A percentile compares a stretch with the other conserved stretches of the same genome.
Conservation (phyloP, 2,888 invertebrate genomes). For the Drosophila mulleri region DNA sequence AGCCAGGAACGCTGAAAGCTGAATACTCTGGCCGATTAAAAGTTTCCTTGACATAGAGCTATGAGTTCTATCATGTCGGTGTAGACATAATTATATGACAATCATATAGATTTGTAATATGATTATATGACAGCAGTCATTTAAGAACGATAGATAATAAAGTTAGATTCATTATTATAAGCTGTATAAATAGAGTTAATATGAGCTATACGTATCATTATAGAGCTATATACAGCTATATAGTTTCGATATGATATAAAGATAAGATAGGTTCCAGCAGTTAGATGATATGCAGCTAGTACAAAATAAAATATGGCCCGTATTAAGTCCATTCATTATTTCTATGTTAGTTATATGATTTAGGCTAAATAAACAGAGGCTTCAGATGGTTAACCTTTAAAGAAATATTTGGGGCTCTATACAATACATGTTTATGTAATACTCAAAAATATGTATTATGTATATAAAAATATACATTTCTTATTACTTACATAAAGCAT, state of each 20-base stretch:
- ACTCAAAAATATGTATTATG: no score
- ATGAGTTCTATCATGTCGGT: neutral
- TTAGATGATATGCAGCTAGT: neutral
- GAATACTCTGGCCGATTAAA: constrained; percentile 1
- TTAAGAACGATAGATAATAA: neutral
- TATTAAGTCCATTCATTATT: neutral
- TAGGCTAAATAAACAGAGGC: neutral
- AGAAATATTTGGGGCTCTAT: no score
- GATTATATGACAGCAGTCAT: neutral
- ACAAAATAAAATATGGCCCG: neutral
- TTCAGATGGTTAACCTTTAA: neutral
- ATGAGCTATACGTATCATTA: no score
- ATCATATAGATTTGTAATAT: neutral
- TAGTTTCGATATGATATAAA: no score
- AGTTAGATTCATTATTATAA: neutral
- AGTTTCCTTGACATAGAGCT: neutral
- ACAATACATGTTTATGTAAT: no score
- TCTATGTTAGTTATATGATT: neutral
- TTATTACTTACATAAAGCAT: no score
- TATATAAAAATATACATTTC: no score
- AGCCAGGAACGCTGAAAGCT: neutral
- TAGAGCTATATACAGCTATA: no score
- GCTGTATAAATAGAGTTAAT: neutral
- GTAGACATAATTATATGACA: neutral
- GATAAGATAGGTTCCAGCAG: neutral